Conservation (phyloP, 2,797 vertebrate genomes). For the Darevskia nairensis region DNA sequence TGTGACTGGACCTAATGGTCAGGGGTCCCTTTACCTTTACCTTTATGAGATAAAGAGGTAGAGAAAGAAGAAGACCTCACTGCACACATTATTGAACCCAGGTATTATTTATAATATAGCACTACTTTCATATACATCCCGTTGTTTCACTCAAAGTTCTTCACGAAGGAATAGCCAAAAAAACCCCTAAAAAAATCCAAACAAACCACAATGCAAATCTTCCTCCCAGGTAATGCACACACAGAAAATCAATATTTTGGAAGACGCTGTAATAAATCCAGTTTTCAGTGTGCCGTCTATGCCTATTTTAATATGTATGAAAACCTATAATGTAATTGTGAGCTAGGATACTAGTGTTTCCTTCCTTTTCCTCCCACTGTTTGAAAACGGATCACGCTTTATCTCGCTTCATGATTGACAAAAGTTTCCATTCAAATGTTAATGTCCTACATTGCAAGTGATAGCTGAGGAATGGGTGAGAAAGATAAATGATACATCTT, state of each 20-base stretch:
- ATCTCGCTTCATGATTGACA: slow-evolving; percentile 38
- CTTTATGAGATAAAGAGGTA: neutral
- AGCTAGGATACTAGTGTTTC: slow-evolving; percentile 10
- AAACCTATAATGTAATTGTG: slow-evolving; percentile 37
- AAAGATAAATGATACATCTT: slow-evolving; percentile 64
- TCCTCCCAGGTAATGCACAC: neutral
- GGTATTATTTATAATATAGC: slow-evolving; percentile 26
- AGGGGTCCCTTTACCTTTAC: too few species aligned
- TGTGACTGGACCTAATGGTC: too few species aligned
- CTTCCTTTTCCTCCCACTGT: slow-evolving; percentile 28
- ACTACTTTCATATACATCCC: slow-evolving; percentile 26
- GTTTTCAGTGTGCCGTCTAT: slow-evolving; percentile 55
- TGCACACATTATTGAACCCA: slow-evolving; percentile 4
- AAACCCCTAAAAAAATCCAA: neutral
- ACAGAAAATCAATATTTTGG: slow-evolving; percentile 3
- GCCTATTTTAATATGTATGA: slow-evolving; percentile 38
- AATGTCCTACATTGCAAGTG: slow-evolving; percentile 55
- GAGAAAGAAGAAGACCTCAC: slow-evolving; percentile 1
- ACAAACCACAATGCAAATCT: slow-evolving; percentile 17
- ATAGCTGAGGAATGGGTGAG: slow-evolving; percentile 48
- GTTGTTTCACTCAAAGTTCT: slow-evolving; percentile 34
- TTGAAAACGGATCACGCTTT: slow-evolving; percentile 31
- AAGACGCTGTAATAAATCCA: slow-evolving; percentile 27
- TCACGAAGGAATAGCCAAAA: neutral
- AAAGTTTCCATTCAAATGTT: slow-evolving; percentile 59